Base-by-base conservation (phyloP, 2,888 invertebrate genomes). In the Diabrotica balteata region DNA sequence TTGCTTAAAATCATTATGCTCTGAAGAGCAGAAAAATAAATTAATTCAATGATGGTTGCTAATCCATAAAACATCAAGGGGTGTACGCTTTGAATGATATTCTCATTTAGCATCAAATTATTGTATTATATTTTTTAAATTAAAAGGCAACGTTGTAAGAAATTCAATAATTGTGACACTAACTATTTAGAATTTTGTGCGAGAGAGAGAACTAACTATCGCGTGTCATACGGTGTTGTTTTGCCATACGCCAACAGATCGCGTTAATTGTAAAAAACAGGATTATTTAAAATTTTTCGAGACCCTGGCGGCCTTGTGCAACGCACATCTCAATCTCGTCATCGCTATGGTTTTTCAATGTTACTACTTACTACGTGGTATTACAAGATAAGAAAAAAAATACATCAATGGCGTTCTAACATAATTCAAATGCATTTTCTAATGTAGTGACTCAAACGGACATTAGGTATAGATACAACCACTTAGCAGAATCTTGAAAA, bases 301-400 rank as follows among this genome's bases (percentile, higher is more conserved):
- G 43, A 17, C 45, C 55, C 43, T 45, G 45, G 45, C 43, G 55
- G 45, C 55, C 55, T 57, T 57, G 55, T 57, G 45, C 22, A 8
- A 57, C 45, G 55, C 44, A 57, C 55, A 57, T 57, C 45, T 57
- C 17, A 57, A 44, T 17, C 55, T 45, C 55, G 55, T 44, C 55
- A 57, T 57, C 7, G 55, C 32, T 32, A 4, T 32, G 32, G 32
- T 32, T 32, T 57, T 57, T 57, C 55, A 57, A 57, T 57, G 55
- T 57, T 57, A 57, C n/a, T 32, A 57, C 44, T 9, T 57, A 57
- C 55, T 57, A 57, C 55, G 45, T 57, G 55, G 55, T 45, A 44
- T 45, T 57, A 45, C 9, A 17, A 43, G 55, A 57, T 57, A 57
- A 57, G 55, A 44, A 45, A 47, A n/a, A 44, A 57, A 57, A 57